Conservation (phyloP, 2,888 invertebrate species). For the Pelosia muscerda region DNA sequence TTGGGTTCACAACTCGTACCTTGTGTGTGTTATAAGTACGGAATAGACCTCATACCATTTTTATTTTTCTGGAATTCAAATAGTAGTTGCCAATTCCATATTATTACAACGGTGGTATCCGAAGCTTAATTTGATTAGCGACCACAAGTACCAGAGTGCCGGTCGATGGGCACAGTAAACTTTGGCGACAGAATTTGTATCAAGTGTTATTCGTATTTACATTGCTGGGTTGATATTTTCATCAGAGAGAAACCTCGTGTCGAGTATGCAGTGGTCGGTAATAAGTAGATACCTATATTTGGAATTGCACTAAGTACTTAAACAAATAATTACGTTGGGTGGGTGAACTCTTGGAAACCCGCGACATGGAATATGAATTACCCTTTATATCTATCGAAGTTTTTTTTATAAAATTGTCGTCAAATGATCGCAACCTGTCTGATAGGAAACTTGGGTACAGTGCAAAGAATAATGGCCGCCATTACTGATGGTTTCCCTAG, state of each 20-base stretch:
- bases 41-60: too few relatives aligned
- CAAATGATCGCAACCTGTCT: too few relatives aligned
- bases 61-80: not conserved
- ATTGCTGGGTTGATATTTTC: slow-evolving; percentile 12
- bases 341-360: not conserved
- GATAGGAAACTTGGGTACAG: not conserved
- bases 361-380: not conserved
- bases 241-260: not conserved
- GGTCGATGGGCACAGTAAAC: slow-evolving; percentile 74
- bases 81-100: slow-evolving; percentile 53
- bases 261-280: not conserved
- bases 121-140: slow-evolving; percentile 84
- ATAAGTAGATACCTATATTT: too few relatives aligned
- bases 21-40: too few relatives aligned
- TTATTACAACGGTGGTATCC: slow-evolving; percentile 61
- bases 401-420: too few relatives aligned
- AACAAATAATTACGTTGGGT: not conserved
- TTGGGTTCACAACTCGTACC: too few relatives aligned
- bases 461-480: too few relatives aligned
- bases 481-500: too few relatives aligned
- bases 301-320: not conserved
- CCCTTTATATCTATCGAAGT: too few relatives aligned
- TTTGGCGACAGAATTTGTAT: slow-evolving; percentile 65
- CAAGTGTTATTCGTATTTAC: slow-evolving; percentile 55
- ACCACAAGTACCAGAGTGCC: slow-evolving; percentile 73